Conservation (phyloP, 2,888 invertebrate species). For the Lutraria lutraria region DNA sequence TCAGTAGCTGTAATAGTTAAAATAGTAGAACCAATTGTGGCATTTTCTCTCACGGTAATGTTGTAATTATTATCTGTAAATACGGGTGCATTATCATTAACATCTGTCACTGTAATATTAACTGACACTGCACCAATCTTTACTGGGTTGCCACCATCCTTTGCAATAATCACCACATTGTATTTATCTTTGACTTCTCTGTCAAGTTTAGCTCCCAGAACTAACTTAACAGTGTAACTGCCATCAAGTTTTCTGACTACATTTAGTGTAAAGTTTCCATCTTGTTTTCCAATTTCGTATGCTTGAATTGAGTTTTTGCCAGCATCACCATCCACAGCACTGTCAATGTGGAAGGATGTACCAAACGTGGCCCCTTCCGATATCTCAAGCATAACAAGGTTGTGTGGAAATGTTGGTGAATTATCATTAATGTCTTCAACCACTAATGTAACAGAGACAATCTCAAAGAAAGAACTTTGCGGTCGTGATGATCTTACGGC, state of each 20-base stretch:
- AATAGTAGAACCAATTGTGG: constrained; percentile 72
- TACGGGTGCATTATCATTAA: constrained; percentile 80
- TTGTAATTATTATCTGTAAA: constrained; percentile 76
- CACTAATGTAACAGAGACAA: constrained; percentile 72
- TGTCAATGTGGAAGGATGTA: constrained; percentile 73
- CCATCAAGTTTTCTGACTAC: constrained; percentile 71
- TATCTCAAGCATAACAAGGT: constrained; percentile 69
- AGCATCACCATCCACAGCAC: constrained; percentile 77
- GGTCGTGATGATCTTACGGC: constrained; percentile 68
- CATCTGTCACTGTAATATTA: constrained; percentile 78
- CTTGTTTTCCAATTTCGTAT: constrained; percentile 72
- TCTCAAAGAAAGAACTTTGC: constrained; percentile 69
- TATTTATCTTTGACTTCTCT: constrained; percentile 79
- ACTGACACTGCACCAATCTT: constrained; percentile 78
- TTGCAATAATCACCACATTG: constrained; percentile 76
- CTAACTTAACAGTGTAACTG: constrained; percentile 72
- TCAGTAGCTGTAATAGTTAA: constrained; percentile 92
- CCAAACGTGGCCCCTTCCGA: constrained; percentile 75
- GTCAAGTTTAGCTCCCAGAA: constrained; percentile 77
- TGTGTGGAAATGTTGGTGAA: constrained; percentile 74
- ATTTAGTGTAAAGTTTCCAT: constrained; percentile 70
- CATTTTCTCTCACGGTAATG: constrained; percentile 76
- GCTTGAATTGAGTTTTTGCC: constrained; percentile 75
- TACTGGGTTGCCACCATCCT: constrained; percentile 78
- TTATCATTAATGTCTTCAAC: constrained; percentile 80